Evolutionary conservation across 2,888 invertebrate genomes (phyloP), one percentile per base, ranked within the genome.

Genomic region (Neelides folsomi): DNA sequence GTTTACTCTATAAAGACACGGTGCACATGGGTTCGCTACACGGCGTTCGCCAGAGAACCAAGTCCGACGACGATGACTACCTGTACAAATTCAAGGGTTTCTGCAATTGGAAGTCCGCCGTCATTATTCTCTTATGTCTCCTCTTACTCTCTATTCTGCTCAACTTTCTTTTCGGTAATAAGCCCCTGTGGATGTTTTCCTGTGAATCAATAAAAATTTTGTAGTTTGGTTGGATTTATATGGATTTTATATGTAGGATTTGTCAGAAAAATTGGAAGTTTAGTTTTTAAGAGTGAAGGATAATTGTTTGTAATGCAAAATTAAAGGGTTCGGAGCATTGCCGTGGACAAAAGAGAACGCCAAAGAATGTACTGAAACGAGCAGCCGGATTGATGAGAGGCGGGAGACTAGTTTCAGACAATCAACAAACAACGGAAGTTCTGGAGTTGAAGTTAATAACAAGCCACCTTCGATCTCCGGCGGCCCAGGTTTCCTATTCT

Each of bases 41-140:
- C 39, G 52, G 59, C 47, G 52, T 52, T 45, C 58, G 55, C 51
- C 54, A 57, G 49, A 50, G 62, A 41, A 63, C 61, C 52, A 54
- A 59, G 47, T 59, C 60, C 50, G 54, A 55, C 12, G 64, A 64
- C 39, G 62, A 63, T 51, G 61, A 60, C 56, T 60, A 58, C 51
- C 54, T 64, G 50, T 61, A 63, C 56, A 63, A 64, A 58, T 54
- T 64, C 56, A 58, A 57, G 43, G 60, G 64, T n/a, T 58, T 58
- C 56, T 64, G 64, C 55, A 58, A 59, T 34, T 61, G 64, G 60
- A 49, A 55, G 47, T 54, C 57, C 16, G 48, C 56, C 18, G 52
- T 61, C 52, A 49, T 60, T 51, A 36, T 54, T 44, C 50, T 56
- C 35, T 34, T 59, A 45, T 51, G 58, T 42, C 55, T 62, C 27